Conservation (phyloP, 1,140 invertebrate genomes). For the Hycleus cichorii region DNA sequence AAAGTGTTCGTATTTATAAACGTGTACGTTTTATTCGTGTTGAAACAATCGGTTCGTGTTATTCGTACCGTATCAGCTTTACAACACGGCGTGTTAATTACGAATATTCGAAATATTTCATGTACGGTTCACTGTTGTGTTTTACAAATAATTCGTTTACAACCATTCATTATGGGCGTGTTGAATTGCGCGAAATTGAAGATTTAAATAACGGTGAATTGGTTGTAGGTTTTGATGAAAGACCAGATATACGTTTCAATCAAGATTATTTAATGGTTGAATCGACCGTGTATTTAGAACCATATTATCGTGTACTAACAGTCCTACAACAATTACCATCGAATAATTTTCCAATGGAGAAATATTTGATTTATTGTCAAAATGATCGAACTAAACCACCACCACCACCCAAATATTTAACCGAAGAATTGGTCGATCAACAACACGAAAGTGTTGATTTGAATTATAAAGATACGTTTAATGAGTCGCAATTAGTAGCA, state of each 20-base stretch:
- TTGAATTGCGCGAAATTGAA: conserved; percentile 50
- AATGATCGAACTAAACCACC: conserved; percentile 18
- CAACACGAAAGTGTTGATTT: not conserved
- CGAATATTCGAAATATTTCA: conserved; percentile 50
- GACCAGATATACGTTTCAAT: conserved; percentile 38
- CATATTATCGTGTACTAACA: conserved; percentile 56
- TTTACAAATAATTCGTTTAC: conserved; percentile 62
- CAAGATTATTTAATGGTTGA: conserved; percentile 54
- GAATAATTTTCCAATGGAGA: conserved; percentile 53
- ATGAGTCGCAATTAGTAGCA: conserved; percentile 53
- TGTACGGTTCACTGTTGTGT: conserved; percentile 65
- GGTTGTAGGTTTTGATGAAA: conserved; percentile 41
- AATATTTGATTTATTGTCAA: conserved; percentile 47
- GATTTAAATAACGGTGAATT: conserved; percentile 45
- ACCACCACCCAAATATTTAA: not conserved
- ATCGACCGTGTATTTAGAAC: conserved; percentile 60
- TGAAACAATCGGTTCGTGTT: conserved; percentile 17
- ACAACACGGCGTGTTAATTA: conserved; percentile 25
- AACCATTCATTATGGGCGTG: conserved; percentile 57
- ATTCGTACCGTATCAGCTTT: conserved; percentile 22
- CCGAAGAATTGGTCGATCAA: no score
- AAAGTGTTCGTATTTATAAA: conserved; percentile 32
- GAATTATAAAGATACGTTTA: conserved; percentile 35
- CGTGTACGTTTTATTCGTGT: conserved; percentile 21
- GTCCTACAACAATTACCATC: conserved; percentile 49